phyloP scores from a whole-genome alignment of 2,888 invertebrate species.

The Meiosimyza platycephala region DNA sequence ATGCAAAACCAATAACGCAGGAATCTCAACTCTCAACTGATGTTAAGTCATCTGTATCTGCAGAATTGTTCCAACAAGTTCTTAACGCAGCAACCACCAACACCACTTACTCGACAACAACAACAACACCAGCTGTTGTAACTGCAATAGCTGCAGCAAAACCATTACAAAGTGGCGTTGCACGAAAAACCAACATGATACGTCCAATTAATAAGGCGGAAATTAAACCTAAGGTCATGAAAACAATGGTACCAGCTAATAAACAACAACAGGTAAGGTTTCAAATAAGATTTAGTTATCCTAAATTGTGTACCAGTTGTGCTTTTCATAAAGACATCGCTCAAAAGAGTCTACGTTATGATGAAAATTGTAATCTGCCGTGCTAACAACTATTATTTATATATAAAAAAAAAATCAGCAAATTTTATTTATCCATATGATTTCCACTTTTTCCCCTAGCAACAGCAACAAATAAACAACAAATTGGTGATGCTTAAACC shows the following conservation, averaged over 20 bases:
- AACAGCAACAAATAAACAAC: slow-evolving; percentile 7
- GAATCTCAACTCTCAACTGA: slow-evolving; percentile 11
- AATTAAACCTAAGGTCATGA: slow-evolving; percentile 60
- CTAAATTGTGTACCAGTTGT: too few species aligned
- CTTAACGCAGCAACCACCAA: slow-evolving; percentile 39
- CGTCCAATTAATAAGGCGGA: slow-evolving; percentile 60
- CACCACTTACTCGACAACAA: slow-evolving; percentile 5
- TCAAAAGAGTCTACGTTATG: too few species aligned
- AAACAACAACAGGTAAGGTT: slow-evolving; percentile 29
- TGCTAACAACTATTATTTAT: too few species aligned
- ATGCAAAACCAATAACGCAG: slow-evolving; percentile 19
- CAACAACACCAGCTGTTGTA: slow-evolving; percentile 44
- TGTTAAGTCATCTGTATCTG: slow-evolving; percentile 42
- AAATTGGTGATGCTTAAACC: slow-evolving; percentile 31
- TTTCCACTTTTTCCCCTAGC: slow-evolving; percentile 32
- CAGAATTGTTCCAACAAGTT: slow-evolving; percentile 40
- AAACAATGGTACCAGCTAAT: slow-evolving; percentile 36
- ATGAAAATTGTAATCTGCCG: too few species aligned
- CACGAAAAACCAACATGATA: slow-evolving; percentile 53
- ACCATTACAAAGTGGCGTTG: slow-evolving; percentile 13
- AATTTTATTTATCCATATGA: background rate
- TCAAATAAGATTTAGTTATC: too few species aligned
- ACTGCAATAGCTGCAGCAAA: slow-evolving; percentile 46
- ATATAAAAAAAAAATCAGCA: too few species aligned
- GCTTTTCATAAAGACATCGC: too few species aligned